Evolutionary conservation across 2,113 vertebrate species (phyloP), one percentile per base, ranked within the genome.

Genomic region (Varanus salvator): DNA sequence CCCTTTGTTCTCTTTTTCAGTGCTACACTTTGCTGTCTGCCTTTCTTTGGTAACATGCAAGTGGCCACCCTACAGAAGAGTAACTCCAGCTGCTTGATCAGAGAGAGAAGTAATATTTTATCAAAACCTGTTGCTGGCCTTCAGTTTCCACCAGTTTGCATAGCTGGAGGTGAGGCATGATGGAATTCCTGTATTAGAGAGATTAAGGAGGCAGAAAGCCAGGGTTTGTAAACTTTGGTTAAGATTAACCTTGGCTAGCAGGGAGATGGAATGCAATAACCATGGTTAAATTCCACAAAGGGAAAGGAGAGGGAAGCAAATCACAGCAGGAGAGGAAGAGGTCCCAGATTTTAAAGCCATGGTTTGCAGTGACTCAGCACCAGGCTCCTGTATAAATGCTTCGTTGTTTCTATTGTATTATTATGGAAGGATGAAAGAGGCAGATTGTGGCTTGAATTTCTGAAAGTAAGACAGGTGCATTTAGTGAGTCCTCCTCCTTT

Each of bases 1-100:
- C 38, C 74, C 34, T 80, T 81, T 81, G 54, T 38, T 75, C 34
- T 75, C 74, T 81, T 80, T 81, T 81, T 81, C 80, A 81, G 31
- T 60, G 80, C 17, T 34, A 19, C 21, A n/a, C 57, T 9, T n/a
- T 19, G 4, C 3, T 71, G 8, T 3, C 15, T 19, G 17, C 3
- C 57, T 60, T 60, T 54, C 57, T 31, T 60, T 81, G 80, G 52
- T 31, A 81, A 81, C 17, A 21, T 60, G n/a, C 57, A n/a, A 81
- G 21, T 60, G 80, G 9, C 17, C 31, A 48, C 31, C 21, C 29
- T 78, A 87, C n/a, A 38, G 38, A 87, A 80, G 23, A 34, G 1
- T 12, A 38, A 81, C 25, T 29, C 5, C 50, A 74, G 52, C n/a
- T 6, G 27, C 15, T 60, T 60, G 38, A 80, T 50, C 9, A 57